Evolutionary conservation across 2,888 invertebrate species (phyloP).

Genomic region (Orthosia incerta): DNA sequence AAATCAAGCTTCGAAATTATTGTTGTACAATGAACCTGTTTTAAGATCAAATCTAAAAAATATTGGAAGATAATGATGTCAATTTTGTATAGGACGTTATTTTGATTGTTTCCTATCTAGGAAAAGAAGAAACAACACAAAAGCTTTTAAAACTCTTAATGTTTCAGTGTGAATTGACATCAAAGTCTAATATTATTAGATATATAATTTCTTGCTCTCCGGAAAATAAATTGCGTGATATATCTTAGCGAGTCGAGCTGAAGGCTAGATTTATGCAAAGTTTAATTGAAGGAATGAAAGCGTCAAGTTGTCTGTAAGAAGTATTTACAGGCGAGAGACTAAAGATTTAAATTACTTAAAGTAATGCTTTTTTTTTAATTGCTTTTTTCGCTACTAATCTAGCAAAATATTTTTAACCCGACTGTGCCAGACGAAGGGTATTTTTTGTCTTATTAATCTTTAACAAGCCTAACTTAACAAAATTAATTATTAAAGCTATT

Average conservation of each 20-base stretch:
- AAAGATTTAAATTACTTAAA: not conserved
- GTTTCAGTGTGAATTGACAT: not conserved
- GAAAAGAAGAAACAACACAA: not conserved
- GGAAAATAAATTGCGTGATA: constrained; percentile 3
- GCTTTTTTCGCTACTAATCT: too few species aligned
- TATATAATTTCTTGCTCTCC: not conserved
- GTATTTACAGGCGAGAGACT: not conserved
- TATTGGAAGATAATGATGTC: too few species aligned
- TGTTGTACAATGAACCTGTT: not conserved
- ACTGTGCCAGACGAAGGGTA: too few species aligned
- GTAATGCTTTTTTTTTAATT: too few species aligned
- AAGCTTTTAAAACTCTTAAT: not conserved
- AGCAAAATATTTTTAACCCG: too few species aligned
- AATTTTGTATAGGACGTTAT: too few species aligned
- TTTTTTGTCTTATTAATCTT: too few species aligned
- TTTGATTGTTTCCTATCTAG: too few species aligned
- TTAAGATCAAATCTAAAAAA: too few species aligned
- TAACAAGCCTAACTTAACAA: too few species aligned
- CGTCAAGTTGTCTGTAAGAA: not conserved
- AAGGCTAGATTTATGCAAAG: not conserved
- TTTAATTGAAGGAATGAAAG: constrained; percentile 16
- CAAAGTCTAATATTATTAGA: not conserved
- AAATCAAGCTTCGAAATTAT: not conserved
- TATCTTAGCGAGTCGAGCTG: not conserved
- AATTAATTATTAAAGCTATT: too few species aligned